Evolutionary conservation across 1,140 invertebrate species (phyloP), one percentile per base, ranked within the genome.

Genomic region (Pantala flavescens): DNA sequence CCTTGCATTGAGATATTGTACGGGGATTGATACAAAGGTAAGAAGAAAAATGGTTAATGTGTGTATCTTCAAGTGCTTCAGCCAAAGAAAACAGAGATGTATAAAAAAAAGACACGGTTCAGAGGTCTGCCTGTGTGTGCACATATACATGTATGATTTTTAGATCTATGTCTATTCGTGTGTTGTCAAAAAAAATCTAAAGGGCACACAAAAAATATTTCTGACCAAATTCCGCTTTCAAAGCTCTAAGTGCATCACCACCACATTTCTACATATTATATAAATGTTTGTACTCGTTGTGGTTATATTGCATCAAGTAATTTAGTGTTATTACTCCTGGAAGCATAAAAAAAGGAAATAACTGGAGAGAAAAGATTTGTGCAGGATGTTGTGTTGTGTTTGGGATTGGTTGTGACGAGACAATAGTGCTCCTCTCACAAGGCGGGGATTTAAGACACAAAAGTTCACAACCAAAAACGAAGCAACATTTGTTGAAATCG

Each of bases 271-370:
- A 63, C 49, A 19, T 63, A 63, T 63, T 63, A 63, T 19, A 21
- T 63, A 63, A 63, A 63, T 63, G 49, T 63, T 63, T 63, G 49
- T 63, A 63, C 49, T 63, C 49, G 49, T 63, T 63, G 49, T 63
- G 49, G 49, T 63, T 63, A 63, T 63, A 63, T 19, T 19, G 49
- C 49, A 63, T 63, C 49, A 63, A 63, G 49, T 63, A 63, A 63
- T 63, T 63, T 63, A 63, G 49, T 63, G 49, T 63, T 63, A 16
- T 63, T 63, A 21, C 49, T 63, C 3, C 3, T 63, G 49, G 49
- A 63, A 21, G 49, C n/a, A 21, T 63, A 21, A 63, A n/a, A n/a
- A n/a, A 63, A 63, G 14, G 49, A 63, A 63, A 63, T 63, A 63
- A 63, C 16, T 63, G 28, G 28, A 36, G 43, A 49, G 3, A 63